Evolutionary conservation across 2,888 invertebrate species (phyloP).

Genomic region (Anticlea derivata): DNA sequence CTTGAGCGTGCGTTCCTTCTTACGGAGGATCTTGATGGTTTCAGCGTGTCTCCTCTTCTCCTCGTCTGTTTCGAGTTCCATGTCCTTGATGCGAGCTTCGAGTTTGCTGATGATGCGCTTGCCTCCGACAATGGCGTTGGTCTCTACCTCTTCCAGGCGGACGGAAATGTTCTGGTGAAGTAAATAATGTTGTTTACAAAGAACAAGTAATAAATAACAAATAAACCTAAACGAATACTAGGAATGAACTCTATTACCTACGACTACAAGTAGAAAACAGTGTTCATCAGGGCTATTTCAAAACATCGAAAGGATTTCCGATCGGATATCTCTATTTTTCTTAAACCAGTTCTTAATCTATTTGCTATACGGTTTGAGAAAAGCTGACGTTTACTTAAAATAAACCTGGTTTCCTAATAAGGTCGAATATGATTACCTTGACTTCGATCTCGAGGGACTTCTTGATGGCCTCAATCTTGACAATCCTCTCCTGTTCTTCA

Average conservation of each 20-base stretch:
- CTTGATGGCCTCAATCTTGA: slow-evolving; percentile 98
- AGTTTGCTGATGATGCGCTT: slow-evolving; percentile 99
- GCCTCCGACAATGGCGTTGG: slow-evolving; percentile 98
- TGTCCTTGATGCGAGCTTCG: slow-evolving; percentile 96
- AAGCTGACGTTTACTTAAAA: too few species aligned
- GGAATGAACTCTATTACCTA: too few species aligned
- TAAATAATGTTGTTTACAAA: slow-evolving; percentile 5
- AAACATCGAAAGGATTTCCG: too few species aligned
- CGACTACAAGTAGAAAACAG: too few species aligned
- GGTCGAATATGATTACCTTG: slow-evolving; percentile 80
- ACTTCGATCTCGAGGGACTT: slow-evolving; percentile 99
- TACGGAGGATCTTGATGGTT: slow-evolving; percentile 98
- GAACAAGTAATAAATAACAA: too few species aligned
- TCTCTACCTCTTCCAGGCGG: slow-evolving; percentile 97
- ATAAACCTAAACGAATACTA: too few species aligned
- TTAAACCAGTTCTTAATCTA: too few species aligned
- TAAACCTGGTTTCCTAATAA: too few species aligned
- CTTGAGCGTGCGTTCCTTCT: slow-evolving; percentile 98
- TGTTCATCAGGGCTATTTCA: too few species aligned
- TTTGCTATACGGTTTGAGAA: too few species aligned
- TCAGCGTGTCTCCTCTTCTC: slow-evolving; percentile 98
- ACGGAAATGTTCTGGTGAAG: slow-evolving; percentile 89
- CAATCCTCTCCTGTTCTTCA: slow-evolving; percentile 98
- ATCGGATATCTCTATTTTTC: too few species aligned
- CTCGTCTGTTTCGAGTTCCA: slow-evolving; percentile 97